Conservation (phyloP, 2,888 invertebrate species). For the Macrophya annulata region DNA sequence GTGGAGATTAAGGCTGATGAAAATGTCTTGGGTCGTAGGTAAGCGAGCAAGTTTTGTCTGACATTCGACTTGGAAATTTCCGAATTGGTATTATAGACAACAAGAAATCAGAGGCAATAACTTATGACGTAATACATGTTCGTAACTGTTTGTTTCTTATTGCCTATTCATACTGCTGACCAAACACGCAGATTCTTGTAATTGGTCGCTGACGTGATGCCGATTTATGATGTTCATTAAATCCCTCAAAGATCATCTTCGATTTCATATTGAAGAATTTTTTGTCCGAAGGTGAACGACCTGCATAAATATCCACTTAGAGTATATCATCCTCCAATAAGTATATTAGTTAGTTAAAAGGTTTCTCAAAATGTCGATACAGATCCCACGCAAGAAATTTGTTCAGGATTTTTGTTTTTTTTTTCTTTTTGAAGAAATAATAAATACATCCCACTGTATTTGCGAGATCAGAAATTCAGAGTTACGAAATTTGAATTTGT, state of each 20-base stretch:
- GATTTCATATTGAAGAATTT: background rate
- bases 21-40: conserved; percentile 11
- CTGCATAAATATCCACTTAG: background rate
- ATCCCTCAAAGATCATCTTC: background rate
- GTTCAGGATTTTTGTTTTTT: background rate
- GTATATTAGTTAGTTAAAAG: background rate
- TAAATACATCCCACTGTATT: background rate
- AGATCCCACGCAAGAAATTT: background rate
- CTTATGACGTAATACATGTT: conserved; percentile 10
- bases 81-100: background rate
- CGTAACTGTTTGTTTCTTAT: conserved; percentile 29
- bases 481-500: background rate
- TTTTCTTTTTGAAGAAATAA: background rate
- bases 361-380: background rate
- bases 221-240: background rate
- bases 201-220: background rate
- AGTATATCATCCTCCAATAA: background rate
- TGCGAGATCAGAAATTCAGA: background rate
- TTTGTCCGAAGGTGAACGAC: background rate
- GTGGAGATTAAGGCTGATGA: background rate
- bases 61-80: conserved; percentile 31
- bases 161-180: background rate
- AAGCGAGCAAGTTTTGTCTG: conserved; percentile 15
- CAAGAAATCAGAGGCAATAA: conserved; percentile 33
- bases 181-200: background rate